phyloP scores from a whole-genome alignment of 2,888 invertebrate genomes.

The Xiphydria camelus region DNA sequence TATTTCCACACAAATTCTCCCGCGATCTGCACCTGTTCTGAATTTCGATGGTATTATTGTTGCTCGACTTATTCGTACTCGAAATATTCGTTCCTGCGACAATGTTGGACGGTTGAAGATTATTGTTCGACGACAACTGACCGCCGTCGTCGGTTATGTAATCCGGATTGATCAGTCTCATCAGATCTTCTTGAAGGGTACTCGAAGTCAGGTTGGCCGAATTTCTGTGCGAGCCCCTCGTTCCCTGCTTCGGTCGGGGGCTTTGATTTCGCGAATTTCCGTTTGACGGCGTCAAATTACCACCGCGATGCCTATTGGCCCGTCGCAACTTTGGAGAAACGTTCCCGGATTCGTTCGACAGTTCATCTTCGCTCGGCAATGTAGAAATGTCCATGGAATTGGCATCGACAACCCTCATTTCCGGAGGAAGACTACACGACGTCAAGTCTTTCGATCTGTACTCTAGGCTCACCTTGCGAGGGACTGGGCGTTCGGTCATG shows the following conservation, averaged over 20 bases:
- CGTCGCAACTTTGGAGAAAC: slow-evolving; percentile 61
- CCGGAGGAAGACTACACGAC: slow-evolving; percentile 55
- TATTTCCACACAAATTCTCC: slow-evolving; percentile 55
- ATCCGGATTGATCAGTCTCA: slow-evolving; percentile 85
- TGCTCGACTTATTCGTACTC: slow-evolving; percentile 34
- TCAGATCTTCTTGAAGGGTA: slow-evolving; percentile 80
- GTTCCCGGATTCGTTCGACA: slow-evolving; percentile 63
- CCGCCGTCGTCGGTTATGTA: slow-evolving; percentile 52
- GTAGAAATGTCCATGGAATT: slow-evolving; percentile 59
- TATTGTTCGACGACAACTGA: slow-evolving; percentile 44
- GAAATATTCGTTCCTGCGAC: slow-evolving; percentile 30
- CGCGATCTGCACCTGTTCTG: slow-evolving; percentile 55
- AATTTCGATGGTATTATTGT: slow-evolving; percentile 51
- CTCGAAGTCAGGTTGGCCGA: slow-evolving; percentile 65
- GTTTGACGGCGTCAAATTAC: slow-evolving; percentile 58
- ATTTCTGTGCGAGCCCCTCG: slow-evolving; percentile 63
- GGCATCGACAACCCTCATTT: slow-evolving; percentile 57
- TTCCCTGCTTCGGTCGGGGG: slow-evolving; percentile 65
- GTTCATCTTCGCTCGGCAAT: slow-evolving; percentile 62
- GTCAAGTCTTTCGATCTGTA: slow-evolving; percentile 54
- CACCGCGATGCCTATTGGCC: slow-evolving; percentile 57
- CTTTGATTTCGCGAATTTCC: slow-evolving; percentile 65
- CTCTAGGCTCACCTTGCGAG: slow-evolving; percentile 59
- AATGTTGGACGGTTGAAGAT: slow-evolving; percentile 38
- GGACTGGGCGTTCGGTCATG: slow-evolving; percentile 55